Conservation (phyloP, 2,888 invertebrate species). For the Dugesia japonica region DNA sequence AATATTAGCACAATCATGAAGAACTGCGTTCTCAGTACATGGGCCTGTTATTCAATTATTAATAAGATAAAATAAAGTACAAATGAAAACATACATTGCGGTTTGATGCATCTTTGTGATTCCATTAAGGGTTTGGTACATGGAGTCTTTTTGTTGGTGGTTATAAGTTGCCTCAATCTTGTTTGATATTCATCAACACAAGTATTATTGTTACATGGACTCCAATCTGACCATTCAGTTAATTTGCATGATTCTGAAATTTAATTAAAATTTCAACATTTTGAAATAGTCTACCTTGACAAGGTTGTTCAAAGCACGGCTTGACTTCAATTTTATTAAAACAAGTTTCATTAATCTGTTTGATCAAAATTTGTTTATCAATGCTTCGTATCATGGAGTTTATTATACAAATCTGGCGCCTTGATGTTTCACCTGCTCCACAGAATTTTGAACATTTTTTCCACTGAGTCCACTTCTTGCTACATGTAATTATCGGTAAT, state of each 20-base stretch:
- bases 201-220: background rate
- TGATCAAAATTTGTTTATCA: conserved; percentile 4
- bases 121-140: conserved; percentile 4
- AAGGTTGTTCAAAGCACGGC: background rate
- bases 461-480: background rate
- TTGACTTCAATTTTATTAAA: background rate
- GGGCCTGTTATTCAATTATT: background rate
- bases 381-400: background rate
- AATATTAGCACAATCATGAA: conserved; percentile 5
- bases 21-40: background rate
- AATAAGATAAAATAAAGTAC: too few species aligned
- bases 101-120: background rate
- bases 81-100: conserved; percentile 9
- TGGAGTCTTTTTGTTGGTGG: background rate
- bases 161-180: background rate
- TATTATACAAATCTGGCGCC: background rate
- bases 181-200: background rate
- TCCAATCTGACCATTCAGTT: conserved; percentile 6
- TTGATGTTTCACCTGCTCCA: conserved; percentile 2
- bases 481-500: background rate
- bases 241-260: conserved; percentile 2
- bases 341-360: background rate
- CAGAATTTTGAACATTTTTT: conserved; percentile 1
- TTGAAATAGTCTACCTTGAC: background rate
- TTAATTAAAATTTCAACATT: background rate